Evolutionary conservation across 2,888 invertebrate genomes (phyloP), one percentile per base, ranked within the genome.

Genomic region (Lepidochitona cinerea): DNA sequence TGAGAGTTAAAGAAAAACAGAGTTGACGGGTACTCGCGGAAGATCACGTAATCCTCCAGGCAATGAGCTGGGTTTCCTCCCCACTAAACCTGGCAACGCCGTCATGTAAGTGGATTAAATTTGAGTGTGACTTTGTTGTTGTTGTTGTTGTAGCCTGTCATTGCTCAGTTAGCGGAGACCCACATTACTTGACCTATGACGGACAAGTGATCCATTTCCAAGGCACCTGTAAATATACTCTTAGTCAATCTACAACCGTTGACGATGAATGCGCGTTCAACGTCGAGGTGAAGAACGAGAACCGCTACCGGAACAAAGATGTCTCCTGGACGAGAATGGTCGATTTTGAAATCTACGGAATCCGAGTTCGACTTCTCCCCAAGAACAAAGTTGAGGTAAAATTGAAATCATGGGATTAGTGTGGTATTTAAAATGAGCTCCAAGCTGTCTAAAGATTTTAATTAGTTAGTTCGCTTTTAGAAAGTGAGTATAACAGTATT

Each of bases 121-220:
- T n/a, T n/a, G n/a, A n/a, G n/a, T n/a, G n/a, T n/a, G n/a, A n/a
- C n/a, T n/a, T n/a, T n/a, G n/a, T n/a, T n/a, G n/a, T n/a, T n/a
- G n/a, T n/a, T n/a, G n/a, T n/a, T n/a, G n/a, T n/a, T n/a, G 75
- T 35, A 41, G 37, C 66, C n/a, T 76, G 76, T 49, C 9, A 12
- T 14, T 76, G 76, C 71, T 32, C 32, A 7, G 76, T 36, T 12
- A 35, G 73, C 36, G 86, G 86, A 65, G 87, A 87, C 68, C 87
- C 87, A 7, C 87, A 87, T 59, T 86, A 83, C 75, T 73, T 68
- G 29, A 87, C 85, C 5, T 87, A 81, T 72, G 87, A 87, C 68
- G 79, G 80, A 7, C 78, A 81, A 52, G 72, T 74, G 41, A 83
- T 72, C 49, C 59, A 74, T 52, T 84, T 77, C 68, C 67, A 71